phyloP scores from a whole-genome alignment of 2,113 vertebrate species.

The Parus major region DNA sequence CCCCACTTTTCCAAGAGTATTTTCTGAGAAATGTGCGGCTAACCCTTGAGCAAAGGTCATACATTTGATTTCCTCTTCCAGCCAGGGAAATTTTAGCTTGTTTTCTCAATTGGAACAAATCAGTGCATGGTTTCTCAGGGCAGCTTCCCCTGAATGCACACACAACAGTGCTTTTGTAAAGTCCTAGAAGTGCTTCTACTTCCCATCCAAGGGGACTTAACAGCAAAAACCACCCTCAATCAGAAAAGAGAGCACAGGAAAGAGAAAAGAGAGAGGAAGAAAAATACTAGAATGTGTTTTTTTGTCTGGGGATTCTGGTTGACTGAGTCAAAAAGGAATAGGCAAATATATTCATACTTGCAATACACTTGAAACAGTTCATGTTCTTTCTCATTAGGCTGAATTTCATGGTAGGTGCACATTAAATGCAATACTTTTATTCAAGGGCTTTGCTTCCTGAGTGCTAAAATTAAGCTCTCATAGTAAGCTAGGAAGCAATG shows the following conservation, averaged over 20 bases:
- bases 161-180: background rate
- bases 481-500: background rate
- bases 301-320: background rate
- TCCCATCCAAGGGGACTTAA: background rate
- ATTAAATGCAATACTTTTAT: background rate
- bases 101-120: conserved; percentile 43
- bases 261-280: background rate
- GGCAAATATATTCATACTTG: background rate
- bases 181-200: background rate
- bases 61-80: background rate
- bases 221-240: background rate
- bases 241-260: background rate
- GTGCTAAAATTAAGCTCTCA: background rate
- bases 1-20: background rate
- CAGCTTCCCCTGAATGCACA: background rate
- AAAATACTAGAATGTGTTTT: background rate
- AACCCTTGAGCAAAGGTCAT: conserved; percentile 6
- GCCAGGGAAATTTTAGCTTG: background rate
- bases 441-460: background rate
- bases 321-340: background rate
- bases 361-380: background rate
- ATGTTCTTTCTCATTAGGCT: background rate
- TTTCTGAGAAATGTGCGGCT: background rate
- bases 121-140: background rate
- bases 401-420: conserved; percentile 23